Evolutionary conservation across 2,888 invertebrate species (phyloP).

Genomic region (Unio pictorum): DNA sequence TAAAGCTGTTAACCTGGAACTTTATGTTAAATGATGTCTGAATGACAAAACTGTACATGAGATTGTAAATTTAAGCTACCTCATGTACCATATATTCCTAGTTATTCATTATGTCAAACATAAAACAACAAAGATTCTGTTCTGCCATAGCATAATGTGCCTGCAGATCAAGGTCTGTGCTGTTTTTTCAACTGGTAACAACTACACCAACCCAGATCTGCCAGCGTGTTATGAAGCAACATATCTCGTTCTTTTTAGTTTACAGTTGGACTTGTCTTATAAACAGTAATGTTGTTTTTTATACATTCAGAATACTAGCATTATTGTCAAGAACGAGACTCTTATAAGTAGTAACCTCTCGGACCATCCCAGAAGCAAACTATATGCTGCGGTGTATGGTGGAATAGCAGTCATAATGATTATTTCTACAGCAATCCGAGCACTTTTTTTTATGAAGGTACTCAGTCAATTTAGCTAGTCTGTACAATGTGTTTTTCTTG

Average conservation of each 20-base stretch:
- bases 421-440: slow-evolving; percentile 74
- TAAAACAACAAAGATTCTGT: no score
- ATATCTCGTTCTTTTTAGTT: no score
- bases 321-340: slow-evolving; percentile 45
- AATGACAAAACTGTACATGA: neutral
- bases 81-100: slow-evolving; percentile 1
- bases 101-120: no score
- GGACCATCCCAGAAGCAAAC: slow-evolving; percentile 74
- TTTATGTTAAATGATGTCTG: neutral
- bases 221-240: no score
- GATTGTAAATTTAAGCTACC: neutral
- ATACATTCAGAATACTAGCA: slow-evolving; percentile 48
- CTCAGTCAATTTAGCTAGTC: no score
- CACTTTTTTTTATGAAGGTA: slow-evolving; percentile 75
- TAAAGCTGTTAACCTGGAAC: no score
- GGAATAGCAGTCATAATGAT: slow-evolving; percentile 74
- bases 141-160: no score
- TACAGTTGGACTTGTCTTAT: no score
- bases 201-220: no score
- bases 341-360: slow-evolving; percentile 69
- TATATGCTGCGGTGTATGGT: slow-evolving; percentile 75
- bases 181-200: no score
- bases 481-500: no score
- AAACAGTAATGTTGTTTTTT: neutral
- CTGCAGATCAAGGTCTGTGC: no score